phyloP scores from a whole-genome alignment of 1,140 invertebrate species.

The Theocolax elegans region DNA sequence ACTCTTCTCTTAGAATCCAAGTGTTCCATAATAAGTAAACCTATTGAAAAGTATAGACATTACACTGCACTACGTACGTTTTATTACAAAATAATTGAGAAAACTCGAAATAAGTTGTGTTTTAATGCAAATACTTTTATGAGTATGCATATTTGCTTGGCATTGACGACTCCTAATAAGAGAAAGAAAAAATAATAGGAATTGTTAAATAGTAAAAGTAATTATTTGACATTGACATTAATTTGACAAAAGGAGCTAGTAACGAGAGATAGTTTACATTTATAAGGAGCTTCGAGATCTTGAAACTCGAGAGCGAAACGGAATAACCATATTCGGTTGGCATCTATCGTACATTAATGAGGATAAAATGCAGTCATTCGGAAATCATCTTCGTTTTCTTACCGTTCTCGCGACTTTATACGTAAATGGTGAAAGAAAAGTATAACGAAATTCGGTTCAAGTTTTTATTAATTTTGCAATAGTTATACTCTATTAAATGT shows the following conservation, averaged over 20 bases:
- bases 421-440: background rate
- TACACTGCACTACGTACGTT: too few species aligned
- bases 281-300: background rate
- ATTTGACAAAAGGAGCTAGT: background rate
- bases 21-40: too few species aligned
- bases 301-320: conserved; percentile 20
- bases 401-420: background rate
- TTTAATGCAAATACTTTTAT: too few species aligned
- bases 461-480: background rate
- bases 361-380: conserved; percentile 8
- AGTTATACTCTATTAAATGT: too few species aligned
- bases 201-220: background rate
- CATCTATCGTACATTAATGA: background rate
- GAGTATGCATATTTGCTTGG: too few species aligned
- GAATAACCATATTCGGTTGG: conserved; percentile 14
- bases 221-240: conserved; percentile 34
- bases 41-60: too few species aligned
- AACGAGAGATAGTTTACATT: background rate
- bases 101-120: too few species aligned
- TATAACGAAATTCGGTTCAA: background rate
- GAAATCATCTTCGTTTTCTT: conserved; percentile 16
- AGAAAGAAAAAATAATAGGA: background rate
- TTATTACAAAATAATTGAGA: too few species aligned
- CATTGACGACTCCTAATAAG: background rate
- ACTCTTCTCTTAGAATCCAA: too few species aligned